These are phyloP conservation scores for Hetaerina titia DNA, from an alignment of 2,888 invertebrate species.

Conservation along the genomic window DNA sequence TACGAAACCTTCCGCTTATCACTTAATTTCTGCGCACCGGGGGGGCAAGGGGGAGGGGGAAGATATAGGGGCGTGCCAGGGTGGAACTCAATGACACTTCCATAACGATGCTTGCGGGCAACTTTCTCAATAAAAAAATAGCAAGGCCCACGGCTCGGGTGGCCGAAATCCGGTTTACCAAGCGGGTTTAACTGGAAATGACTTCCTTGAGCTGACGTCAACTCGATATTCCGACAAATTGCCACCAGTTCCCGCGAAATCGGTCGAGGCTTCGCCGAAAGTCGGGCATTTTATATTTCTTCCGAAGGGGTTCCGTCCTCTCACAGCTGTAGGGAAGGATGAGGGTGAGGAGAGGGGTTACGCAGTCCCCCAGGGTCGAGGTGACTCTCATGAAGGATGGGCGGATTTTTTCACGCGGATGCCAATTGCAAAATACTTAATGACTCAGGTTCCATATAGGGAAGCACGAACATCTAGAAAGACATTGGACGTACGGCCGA, in stretches of 20 bases:
- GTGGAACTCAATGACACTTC: not conserved
- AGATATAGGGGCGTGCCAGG: not conserved
- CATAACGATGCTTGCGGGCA: not conserved
- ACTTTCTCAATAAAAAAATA: not conserved
- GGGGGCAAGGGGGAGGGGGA: too few species aligned
- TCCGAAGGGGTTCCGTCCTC: not conserved
- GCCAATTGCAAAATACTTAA: not conserved
- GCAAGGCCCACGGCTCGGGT: not conserved
- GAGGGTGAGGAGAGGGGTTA: too few species aligned
- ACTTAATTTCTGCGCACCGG: too few species aligned
- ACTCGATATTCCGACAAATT: not conserved
- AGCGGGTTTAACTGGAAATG: not conserved
- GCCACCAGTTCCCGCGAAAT: not conserved
- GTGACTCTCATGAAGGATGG: not conserved
- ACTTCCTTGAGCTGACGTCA: constrained; percentile 19
- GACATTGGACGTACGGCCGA: too few species aligned
- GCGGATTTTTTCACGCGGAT: not conserved
- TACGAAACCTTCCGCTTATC: not conserved
- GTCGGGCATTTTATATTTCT: not conserved
- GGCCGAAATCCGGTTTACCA: not conserved
- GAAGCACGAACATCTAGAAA: not conserved
- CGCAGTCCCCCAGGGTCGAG: not conserved
- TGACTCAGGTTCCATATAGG: not conserved
- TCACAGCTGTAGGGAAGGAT: not conserved
- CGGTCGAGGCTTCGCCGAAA: constrained; percentile 21